These are phyloP conservation scores for Sebastes minor DNA, from an alignment of 2,797 vertebrate genomes.

Conservation along the genomic window DNA sequence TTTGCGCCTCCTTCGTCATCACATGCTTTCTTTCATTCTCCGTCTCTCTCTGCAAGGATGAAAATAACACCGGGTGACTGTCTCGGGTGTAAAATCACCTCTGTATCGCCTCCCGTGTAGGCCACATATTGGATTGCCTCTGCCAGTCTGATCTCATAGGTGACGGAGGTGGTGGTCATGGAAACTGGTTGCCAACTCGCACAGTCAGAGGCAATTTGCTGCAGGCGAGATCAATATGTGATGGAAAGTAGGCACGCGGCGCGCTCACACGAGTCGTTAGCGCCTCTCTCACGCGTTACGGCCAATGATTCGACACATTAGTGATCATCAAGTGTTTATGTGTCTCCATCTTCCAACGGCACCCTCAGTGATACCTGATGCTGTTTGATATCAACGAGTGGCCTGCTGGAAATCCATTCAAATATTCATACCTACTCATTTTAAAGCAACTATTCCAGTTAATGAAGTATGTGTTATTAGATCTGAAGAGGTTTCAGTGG, in stretches of 20 bases:
- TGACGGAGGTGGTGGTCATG: conserved; percentile 74
- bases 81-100: conserved; percentile 65
- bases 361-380: conserved; percentile 24
- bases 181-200: conserved; percentile 65
- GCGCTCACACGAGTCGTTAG: conserved; percentile 16
- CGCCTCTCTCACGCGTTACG: background rate
- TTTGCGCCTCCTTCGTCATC: conserved; percentile 31
- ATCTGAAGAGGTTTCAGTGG: background rate
- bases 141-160: conserved; percentile 57
- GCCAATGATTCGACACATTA: conserved; percentile 6
- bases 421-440: conserved; percentile 28
- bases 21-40: conserved; percentile 20
- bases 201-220: conserved; percentile 53
- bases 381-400: conserved; percentile 4
- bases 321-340: conserved; percentile 15
- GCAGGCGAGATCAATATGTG: conserved; percentile 57
- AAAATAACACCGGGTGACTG: conserved; percentile 44
- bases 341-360: conserved; percentile 18
- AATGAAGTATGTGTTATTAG: background rate
- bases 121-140: conserved; percentile 58
- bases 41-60: conserved; percentile 16
- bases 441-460: background rate
- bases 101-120: conserved; percentile 21
- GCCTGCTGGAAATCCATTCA: conserved; percentile 35
- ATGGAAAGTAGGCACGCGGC: conserved; percentile 14